A percentile compares a stretch with the other conserved stretches of the same genome.
phyloP scores from a whole-genome alignment of 2,888 invertebrate genomes.

The Melanotus villosus region DNA sequence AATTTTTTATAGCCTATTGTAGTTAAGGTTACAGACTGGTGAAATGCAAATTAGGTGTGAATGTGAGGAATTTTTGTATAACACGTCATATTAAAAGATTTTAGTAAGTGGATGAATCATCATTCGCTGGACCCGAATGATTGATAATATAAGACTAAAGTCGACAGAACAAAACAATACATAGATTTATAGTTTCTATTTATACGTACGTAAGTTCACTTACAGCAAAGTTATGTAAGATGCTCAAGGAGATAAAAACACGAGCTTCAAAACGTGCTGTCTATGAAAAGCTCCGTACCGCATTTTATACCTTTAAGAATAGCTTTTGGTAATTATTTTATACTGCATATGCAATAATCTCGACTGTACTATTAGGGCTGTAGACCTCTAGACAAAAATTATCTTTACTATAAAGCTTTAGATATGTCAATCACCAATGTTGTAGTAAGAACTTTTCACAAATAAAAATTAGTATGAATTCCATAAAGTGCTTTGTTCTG shows the following conservation, averaged over 20 bases:
- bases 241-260: conserved; percentile 13
- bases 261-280: conserved; percentile 11
- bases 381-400: no score
- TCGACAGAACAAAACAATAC: conserved; percentile 13
- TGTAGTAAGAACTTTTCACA: no score
- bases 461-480: no score
- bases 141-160: conserved; percentile 16
- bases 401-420: no score
- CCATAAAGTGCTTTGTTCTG: no score
- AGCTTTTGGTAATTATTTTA: conserved; percentile 5
- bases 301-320: no score
- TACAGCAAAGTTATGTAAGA: neutral
- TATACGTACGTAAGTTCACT: conserved; percentile 3
- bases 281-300: neutral
- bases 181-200: conserved; percentile 14
- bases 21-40: conserved; percentile 18
- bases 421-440: no score
- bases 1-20: conserved; percentile 39
- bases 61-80: conserved; percentile 28
- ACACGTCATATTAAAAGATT: conserved; percentile 10
- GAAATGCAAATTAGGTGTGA: conserved; percentile 34
- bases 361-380: no score
- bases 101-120: conserved; percentile 20
- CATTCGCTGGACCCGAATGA: neutral
- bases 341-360: no score